Conservation (phyloP, 2,888 invertebrate species). For the Apodemia zela region DNA sequence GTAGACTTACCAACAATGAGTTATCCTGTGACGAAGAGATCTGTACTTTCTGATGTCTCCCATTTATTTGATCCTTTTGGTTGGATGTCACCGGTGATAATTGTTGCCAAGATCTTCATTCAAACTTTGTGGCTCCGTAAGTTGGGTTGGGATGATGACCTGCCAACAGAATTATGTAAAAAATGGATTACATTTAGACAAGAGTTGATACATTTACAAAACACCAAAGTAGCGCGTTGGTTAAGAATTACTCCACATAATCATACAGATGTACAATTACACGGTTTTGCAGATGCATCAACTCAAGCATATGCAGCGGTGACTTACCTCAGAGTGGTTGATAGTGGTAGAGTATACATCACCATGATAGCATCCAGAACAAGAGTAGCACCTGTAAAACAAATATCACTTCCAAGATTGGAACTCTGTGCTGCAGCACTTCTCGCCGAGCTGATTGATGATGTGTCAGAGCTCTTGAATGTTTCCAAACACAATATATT, state of each 20-base stretch:
- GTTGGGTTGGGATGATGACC: too few relatives aligned
- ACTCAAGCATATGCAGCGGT: constrained; percentile 17
- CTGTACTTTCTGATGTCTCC: constrained; percentile 23
- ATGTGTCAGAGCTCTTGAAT: constrained; percentile 22
- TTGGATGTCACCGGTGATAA: constrained; percentile 20
- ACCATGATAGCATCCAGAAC: too few relatives aligned
- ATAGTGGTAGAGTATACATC: neutral
- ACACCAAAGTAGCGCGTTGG: constrained; percentile 5
- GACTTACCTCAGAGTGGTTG: constrained; percentile 7
- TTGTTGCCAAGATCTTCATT: constrained; percentile 10
- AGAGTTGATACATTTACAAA: neutral
- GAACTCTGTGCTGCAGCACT: constrained; percentile 34
- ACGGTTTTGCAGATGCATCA: constrained; percentile 18
- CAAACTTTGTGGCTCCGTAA: too few relatives aligned
- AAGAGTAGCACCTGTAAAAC: constrained; percentile 34
- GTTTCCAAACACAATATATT: too few relatives aligned
- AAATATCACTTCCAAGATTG: constrained; percentile 31
- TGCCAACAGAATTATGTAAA: too few relatives aligned
- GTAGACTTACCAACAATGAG: constrained; percentile 20
- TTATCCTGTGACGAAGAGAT: constrained; percentile 22
- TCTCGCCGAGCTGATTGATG: constrained; percentile 22
- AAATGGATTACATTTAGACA: too few relatives aligned
- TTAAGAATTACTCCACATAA: constrained; percentile 1
- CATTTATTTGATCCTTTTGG: too few relatives aligned
- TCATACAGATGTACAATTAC: neutral